A percentile compares a stretch with the other conserved stretches of the same genome.
phyloP scores from a whole-genome alignment of 2,888 invertebrate species.

The Muschampia staudingeri region DNA sequence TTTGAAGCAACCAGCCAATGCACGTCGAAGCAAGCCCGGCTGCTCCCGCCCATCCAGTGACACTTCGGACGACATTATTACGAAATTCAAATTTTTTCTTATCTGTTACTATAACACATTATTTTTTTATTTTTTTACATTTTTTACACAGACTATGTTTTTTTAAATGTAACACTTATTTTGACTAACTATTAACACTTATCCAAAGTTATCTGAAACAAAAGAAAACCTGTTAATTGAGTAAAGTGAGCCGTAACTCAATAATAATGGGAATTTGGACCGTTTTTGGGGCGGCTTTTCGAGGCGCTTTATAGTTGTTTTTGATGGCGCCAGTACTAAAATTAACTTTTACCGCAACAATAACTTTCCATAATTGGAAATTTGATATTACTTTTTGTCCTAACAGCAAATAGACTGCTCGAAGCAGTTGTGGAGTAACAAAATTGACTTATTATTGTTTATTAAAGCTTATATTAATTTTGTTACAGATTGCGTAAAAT shows the following conservation, averaged over 20 bases:
- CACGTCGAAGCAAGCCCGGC: slow-evolving; percentile 80
- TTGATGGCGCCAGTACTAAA: slow-evolving; percentile 27
- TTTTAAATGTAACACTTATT: slow-evolving; percentile 23
- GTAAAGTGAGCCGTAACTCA: slow-evolving; percentile 48
- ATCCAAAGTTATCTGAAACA: slow-evolving; percentile 49
- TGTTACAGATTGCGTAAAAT: background rate
- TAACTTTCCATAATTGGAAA: slow-evolving; percentile 48
- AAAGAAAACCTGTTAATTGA: slow-evolving; percentile 47
- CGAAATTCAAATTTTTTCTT: slow-evolving; percentile 25
- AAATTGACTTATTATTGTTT: background rate
- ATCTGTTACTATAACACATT: slow-evolving; percentile 33
- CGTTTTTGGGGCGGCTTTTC: slow-evolving; percentile 39
- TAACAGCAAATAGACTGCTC: background rate
- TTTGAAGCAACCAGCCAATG: slow-evolving; percentile 85
- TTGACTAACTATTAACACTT: slow-evolving; percentile 17
- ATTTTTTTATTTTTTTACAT: slow-evolving; percentile 12
- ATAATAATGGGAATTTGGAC: slow-evolving; percentile 36
- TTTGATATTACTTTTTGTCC: slow-evolving; percentile 39
- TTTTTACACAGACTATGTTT: slow-evolving; percentile 4
- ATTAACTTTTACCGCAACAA: slow-evolving; percentile 44
- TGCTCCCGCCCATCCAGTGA: slow-evolving; percentile 86
- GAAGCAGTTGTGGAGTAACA: background rate
- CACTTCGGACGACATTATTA: slow-evolving; percentile 75
- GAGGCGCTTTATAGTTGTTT: slow-evolving; percentile 34
- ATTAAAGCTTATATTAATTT: background rate